Conservation (phyloP, 2,797 vertebrate species). For the Enteromius fasciolatus region DNA sequence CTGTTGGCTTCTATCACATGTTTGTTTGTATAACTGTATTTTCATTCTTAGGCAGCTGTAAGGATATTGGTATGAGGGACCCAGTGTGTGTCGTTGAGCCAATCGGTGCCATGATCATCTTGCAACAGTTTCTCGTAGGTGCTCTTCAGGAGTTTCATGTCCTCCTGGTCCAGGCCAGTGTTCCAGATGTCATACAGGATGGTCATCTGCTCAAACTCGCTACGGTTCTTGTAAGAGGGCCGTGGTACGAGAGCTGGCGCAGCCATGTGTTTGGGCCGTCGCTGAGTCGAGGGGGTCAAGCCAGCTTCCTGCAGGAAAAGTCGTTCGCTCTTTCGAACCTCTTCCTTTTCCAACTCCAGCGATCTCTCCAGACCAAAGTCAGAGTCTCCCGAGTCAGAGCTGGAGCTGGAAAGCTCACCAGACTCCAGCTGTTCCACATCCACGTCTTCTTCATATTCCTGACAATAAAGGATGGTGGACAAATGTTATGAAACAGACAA, state of each 20-base stretch:
- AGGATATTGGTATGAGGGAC: constrained; percentile 94
- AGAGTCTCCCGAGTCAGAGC: constrained; percentile 54
- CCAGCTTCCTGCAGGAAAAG: constrained; percentile 80
- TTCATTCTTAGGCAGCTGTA: constrained; percentile 28
- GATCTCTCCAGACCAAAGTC: constrained; percentile 67
- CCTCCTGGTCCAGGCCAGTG: constrained; percentile 86
- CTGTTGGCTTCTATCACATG: neutral
- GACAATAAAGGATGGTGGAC: neutral
- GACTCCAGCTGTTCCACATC: constrained; percentile 83
- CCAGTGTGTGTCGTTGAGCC: constrained; percentile 98
- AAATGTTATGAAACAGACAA: neutral
- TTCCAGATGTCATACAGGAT: constrained; percentile 96
- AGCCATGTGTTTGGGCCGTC: constrained; percentile 61
- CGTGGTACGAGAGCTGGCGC: neutral
- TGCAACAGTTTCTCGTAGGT: constrained; percentile 89
- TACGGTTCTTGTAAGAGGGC: constrained; percentile 77
- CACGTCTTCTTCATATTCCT: constrained; percentile 80
- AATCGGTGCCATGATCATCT: constrained; percentile 86
- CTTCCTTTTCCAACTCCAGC: constrained; percentile 75
- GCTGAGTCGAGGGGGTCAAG: constrained; percentile 63
- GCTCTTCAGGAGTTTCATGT: constrained; percentile 82
- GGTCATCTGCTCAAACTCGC: constrained; percentile 94
- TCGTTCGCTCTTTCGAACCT: constrained; percentile 79
- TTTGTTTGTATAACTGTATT: neutral
- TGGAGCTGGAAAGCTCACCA: constrained; percentile 77